Base-by-base conservation (phyloP, 2,113 vertebrate species). In the Mohoua ochrocephala region DNA sequence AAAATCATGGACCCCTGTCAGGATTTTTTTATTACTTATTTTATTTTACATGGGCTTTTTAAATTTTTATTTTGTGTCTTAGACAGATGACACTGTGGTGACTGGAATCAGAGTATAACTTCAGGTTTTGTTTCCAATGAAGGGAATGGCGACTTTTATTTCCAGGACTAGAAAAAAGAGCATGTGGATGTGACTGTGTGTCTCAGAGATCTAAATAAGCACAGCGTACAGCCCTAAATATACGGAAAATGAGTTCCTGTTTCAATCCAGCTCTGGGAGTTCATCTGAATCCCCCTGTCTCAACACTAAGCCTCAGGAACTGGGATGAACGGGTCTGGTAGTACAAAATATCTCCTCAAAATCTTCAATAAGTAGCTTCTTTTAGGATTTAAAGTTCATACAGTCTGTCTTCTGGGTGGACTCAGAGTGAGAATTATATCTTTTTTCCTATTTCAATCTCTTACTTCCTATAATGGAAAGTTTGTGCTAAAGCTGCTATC, bases 1-100 rank as follows among this genome's bases (percentile, higher is more conserved):
- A 76, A 75, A 83, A 41, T 7, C 22, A 44, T 7, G 3, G n/a
- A 52, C 1, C 1, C 13, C 9, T 22, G 4, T 16, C 1, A 13
- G 27, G 23, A 2, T 1, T 44, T 39, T 73, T 30, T 35, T 3
- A 19, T 44, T 50, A 11, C 45, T 30, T 39, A 6, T 53, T 60
- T 53, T 20, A 10, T 35, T 76, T 54, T 41, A 31, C 3, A 27
- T 30, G 18, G 20, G 3, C 1, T 19, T 76, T 26, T 68, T 5
- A 0, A 30, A 35, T 54, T 89, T 61, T 53, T 26, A 31, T 45
- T 60, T 83, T 41, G 14, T 47, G 47, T 13, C 30, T 75, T 26
- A 31, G 19, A 56, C 16, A 60, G 65, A 42, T 27, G 35, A 8
- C 18, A 31, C 11, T 18, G 19, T 17, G 15, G 17, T 31, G 28